Evolutionary conservation across 1,140 invertebrate genomes (phyloP), one percentile per base, ranked within the genome.

Genomic region (Drosophila saltans): DNA sequence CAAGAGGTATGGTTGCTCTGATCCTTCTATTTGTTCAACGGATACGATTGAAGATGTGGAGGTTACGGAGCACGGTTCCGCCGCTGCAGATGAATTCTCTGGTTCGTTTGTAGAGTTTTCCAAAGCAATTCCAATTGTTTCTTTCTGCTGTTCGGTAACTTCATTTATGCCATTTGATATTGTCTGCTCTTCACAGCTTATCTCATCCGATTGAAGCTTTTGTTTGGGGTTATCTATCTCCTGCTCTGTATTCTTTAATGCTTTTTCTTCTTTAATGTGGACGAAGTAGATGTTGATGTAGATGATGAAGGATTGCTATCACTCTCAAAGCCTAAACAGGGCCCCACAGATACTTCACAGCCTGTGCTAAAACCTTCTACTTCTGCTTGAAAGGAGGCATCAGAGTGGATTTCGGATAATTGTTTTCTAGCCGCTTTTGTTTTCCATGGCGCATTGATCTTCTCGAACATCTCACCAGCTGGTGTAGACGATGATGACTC

Each of bases 351-450:
- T 26, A 88, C n/a, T 41, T 26, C 60, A n/a, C 41, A 43, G 66
- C 48, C 59, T 26, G 40, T 41, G 9, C 10, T 62, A 40, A 11
- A 21, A 10, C 26, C 10, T 24, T 33, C 16, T 16, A 16, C 16
- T 16, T 16, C 59, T 8, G 48, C 16, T 30, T 65, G 58, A 11
- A 41, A 43, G 28, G 41, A 56, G 4, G 41, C 8, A 11, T 8
- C 43, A 7, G 77, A 64, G 62, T 58, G 71, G 1, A 65, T 45
- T 11, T 88, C 83, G 2, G 70, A 66, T 9, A 90, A 56, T 62
- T 89, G 71, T 40, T 89, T 89, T 16, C 85, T 75, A 9, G 84
- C 84, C 2, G 85, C 84, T 61, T 89, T 89, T 39, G 84, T 89
- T 65, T 68, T 78, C 84, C 84, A 89, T 1, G 84, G 80, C 39